Percentiles rank a stretch among this genome's conserved stretches.
These are phyloP conservation scores for human (Homo sapiens) DNA, from an alignment of 2,113 vertebrate genomes.

Conservation along the genomic window DNA sequence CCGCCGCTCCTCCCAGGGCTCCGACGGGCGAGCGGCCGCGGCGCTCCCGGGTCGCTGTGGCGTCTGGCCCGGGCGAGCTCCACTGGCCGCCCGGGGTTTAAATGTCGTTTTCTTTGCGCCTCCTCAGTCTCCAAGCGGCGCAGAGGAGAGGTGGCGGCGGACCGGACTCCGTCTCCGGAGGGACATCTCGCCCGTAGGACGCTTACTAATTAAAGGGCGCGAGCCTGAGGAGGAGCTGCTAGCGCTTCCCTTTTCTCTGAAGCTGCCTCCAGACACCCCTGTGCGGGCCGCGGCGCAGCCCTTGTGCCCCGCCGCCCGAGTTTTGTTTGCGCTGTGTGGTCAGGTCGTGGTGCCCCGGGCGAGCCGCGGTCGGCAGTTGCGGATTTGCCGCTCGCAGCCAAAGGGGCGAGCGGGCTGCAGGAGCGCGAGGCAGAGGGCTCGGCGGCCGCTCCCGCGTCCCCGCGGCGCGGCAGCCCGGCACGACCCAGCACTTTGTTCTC, in stretches of 20 bases:
- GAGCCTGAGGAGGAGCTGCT: not conserved
- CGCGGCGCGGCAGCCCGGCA: not conserved
- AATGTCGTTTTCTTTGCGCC: not conserved
- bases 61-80: slow-evolving; percentile 14
- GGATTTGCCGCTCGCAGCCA: not conserved
- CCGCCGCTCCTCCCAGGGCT: not conserved
- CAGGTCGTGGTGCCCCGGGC: not conserved
- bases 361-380: not conserved
- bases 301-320: not conserved
- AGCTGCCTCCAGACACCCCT: not conserved
- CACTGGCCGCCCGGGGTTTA: slow-evolving; percentile 12
- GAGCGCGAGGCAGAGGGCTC: not conserved
- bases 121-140: not conserved
- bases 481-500: slow-evolving; percentile 92
- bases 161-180: not conserved
- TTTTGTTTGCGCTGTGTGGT: not conserved
- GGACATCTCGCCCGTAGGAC: not conserved
- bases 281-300: not conserved
- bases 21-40: slow-evolving; percentile 32
- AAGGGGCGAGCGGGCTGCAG: not conserved
- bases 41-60: slow-evolving; percentile 27
- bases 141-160: not conserved
- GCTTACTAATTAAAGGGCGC: not conserved
- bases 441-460: not conserved
- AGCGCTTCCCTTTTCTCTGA: not conserved